A percentile compares a stretch with the other conserved stretches of the same genome.
Evolutionary conservation across 1,140 invertebrate genomes (phyloP).

Genomic region (Lepidurus couesii): DNA sequence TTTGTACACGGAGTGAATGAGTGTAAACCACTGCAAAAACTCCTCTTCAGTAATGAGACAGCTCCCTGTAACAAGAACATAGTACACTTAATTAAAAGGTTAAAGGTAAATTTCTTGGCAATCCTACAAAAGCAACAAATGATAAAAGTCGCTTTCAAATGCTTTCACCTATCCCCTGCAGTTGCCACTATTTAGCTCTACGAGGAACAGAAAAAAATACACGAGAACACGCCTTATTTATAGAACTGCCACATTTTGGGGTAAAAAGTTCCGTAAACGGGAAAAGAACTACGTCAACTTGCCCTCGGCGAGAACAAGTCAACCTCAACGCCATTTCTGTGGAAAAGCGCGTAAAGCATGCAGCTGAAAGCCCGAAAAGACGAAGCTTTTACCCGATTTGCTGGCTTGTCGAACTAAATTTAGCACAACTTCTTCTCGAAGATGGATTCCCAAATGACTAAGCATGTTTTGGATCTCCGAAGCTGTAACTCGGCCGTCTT

Average conservation of each 20-base stretch:
- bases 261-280: background rate
- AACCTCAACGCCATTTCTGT: background rate
- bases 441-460: slow-evolving; percentile 62
- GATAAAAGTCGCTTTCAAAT: slow-evolving; percentile 18
- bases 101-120: background rate
- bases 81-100: slow-evolving; percentile 21
- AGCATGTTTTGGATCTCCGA: slow-evolving; percentile 68
- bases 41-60: slow-evolving; percentile 63
- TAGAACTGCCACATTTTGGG: background rate
- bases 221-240: background rate
- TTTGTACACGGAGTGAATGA: slow-evolving; percentile 59
- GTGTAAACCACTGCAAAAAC: slow-evolving; percentile 62
- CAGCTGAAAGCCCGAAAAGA: background rate
- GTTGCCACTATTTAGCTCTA: background rate
- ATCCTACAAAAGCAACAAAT: slow-evolving; percentile 3
- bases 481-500: slow-evolving; percentile 63
- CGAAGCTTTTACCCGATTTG: slow-evolving; percentile 51
- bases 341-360: background rate
- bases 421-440: slow-evolving; percentile 61
- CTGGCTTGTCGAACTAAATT: slow-evolving; percentile 64
- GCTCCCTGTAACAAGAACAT: slow-evolving; percentile 49
- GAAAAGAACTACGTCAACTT: background rate
- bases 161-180: background rate
- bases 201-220: background rate
- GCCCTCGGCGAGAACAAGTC: background rate